These are phyloP conservation scores for Habropoda laboriosa DNA, from an alignment of 1,140 invertebrate genomes.

Conservation along the genomic window DNA sequence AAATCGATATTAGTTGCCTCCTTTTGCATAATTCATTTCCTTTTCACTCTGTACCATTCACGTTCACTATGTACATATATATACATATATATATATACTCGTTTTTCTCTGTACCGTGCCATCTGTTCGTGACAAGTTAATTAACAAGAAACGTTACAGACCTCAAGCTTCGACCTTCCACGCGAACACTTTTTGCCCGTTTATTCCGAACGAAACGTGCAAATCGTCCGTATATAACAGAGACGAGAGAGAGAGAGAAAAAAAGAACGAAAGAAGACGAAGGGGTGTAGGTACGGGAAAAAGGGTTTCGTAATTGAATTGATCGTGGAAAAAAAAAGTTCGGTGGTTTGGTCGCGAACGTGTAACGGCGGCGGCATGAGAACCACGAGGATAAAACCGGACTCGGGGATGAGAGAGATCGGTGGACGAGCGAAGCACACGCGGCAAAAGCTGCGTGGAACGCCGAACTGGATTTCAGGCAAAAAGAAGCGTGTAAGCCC, in stretches of 20 bases:
- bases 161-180: background rate
- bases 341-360: background rate
- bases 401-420: too few species aligned
- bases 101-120: background rate
- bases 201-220: background rate
- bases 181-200: background rate
- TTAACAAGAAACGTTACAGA: background rate
- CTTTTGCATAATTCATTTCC: background rate
- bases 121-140: constrained; percentile 12
- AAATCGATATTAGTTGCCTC: background rate
- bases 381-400: constrained; percentile 4
- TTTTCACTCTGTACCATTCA: too few species aligned
- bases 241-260: background rate
- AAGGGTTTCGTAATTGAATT: constrained; percentile 18
- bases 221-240: background rate
- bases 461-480: constrained; percentile 39
- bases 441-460: background rate
- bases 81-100: background rate
- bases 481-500: constrained; percentile 57
- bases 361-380: background rate
- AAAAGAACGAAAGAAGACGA: too few species aligned
- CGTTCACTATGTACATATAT: too few species aligned
- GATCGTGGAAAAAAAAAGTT: constrained; percentile 15
- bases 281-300: too few species aligned
- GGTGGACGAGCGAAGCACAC: background rate